A percentile compares a stretch with the other conserved stretches of the same genome.
Conservation (phyloP, 2,888 invertebrate species). For the Hypsopygia costalis region DNA sequence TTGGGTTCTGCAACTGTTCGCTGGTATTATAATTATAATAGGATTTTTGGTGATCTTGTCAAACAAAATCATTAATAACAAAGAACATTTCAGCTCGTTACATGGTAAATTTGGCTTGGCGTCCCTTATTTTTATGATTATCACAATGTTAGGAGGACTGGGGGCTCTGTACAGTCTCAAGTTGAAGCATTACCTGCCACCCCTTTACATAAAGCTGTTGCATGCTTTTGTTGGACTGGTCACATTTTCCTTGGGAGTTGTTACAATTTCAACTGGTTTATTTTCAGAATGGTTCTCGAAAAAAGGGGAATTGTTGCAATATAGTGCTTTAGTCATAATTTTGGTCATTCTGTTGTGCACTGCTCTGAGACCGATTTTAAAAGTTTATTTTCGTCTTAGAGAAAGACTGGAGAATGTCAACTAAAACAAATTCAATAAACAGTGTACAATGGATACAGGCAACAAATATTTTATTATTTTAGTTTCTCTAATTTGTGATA, state of each 20-base stretch:
- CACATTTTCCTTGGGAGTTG: conserved; percentile 61
- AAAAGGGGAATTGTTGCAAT: conserved; percentile 58
- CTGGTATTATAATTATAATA: conserved; percentile 40
- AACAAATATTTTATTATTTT: neutral
- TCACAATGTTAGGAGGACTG: conserved; percentile 65
- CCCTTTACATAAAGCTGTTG: conserved; percentile 66
- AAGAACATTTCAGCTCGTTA: conserved; percentile 54
- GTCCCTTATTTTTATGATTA: conserved; percentile 56
- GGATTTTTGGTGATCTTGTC: conserved; percentile 65
- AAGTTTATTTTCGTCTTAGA: conserved; percentile 68
- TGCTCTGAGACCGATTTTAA: conserved; percentile 61
- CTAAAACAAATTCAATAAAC: conserved; percentile 24
- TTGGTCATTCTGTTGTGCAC: conserved; percentile 59
- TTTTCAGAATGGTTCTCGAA: conserved; percentile 62
- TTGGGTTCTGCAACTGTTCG: conserved; percentile 65
- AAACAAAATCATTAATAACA: conserved; percentile 57
- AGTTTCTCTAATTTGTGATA: conserved; percentile 2
- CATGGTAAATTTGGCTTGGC: conserved; percentile 71
- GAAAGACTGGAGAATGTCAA: conserved; percentile 63
- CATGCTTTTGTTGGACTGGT: conserved; percentile 63
- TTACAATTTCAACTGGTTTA: conserved; percentile 58
- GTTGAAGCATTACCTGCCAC: conserved; percentile 64
- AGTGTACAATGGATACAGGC: no score
- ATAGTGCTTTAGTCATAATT: conserved; percentile 49
- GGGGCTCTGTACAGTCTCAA: conserved; percentile 67